These are phyloP conservation scores for Drosophila chauvacae DNA, from an alignment of 1,140 invertebrate species.

Conservation along the genomic window DNA sequence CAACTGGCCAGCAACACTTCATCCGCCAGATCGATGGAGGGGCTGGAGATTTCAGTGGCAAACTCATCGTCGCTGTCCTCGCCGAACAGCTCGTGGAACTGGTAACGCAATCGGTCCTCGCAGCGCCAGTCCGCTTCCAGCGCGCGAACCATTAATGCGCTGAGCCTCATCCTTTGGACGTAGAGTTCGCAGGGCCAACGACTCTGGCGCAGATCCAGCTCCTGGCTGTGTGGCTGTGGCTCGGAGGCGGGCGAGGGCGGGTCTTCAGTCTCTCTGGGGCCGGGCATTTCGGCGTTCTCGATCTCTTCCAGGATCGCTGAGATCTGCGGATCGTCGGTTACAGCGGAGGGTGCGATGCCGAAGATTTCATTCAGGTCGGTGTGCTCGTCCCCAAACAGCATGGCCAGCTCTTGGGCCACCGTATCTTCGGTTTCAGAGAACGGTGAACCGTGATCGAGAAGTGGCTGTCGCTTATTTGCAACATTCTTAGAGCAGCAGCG, in stretches of 20 bases:
- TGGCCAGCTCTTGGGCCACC: slow-evolving; percentile 68
- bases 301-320: slow-evolving; percentile 54
- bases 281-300: slow-evolving; percentile 11
- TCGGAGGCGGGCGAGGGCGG: slow-evolving; percentile 8
- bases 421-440: slow-evolving; percentile 53
- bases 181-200: slow-evolving; percentile 83
- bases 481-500: slow-evolving; percentile 12
- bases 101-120: slow-evolving; percentile 60
- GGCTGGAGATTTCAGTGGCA: slow-evolving; percentile 65
- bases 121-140: slow-evolving; percentile 75
- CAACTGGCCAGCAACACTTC: slow-evolving; percentile 75
- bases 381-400: slow-evolving; percentile 71
- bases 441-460: background rate
- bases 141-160: slow-evolving; percentile 48
- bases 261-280: slow-evolving; percentile 1
- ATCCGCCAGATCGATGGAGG: slow-evolving; percentile 75
- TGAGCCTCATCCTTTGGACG: slow-evolving; percentile 64
- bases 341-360: slow-evolving; percentile 55
- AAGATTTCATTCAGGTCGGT: slow-evolving; percentile 77
- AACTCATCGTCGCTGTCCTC: slow-evolving; percentile 82
- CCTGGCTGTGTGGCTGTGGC: background rate
- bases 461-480: background rate
- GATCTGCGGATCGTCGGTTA: slow-evolving; percentile 55
- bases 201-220: slow-evolving; percentile 62
- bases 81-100: slow-evolving; percentile 70